A percentile compares a stretch with the other conserved stretches of the same genome.
Evolutionary conservation across 2,888 invertebrate genomes (phyloP).

Genomic region (Microchrysa polita): DNA sequence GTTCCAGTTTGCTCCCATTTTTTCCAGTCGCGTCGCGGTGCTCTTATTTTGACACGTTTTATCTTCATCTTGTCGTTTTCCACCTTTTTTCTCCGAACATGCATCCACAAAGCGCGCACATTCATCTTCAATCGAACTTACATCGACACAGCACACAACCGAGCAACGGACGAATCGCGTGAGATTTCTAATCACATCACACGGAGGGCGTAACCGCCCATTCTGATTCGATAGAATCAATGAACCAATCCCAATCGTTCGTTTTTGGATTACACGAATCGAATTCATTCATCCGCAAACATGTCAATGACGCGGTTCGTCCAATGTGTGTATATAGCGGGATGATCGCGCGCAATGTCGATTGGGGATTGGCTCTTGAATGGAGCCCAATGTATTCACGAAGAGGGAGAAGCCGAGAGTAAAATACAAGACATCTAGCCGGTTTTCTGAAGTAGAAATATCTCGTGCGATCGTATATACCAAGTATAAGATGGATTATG

Average conservation of each 20-base stretch:
- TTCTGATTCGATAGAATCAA: conserved; percentile 39
- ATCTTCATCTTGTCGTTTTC: too few relatives aligned
- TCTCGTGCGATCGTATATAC: too few relatives aligned
- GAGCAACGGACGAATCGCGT: conserved; percentile 31
- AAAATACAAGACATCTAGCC: too few relatives aligned
- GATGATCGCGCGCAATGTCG: conserved; percentile 8
- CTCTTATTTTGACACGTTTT: too few relatives aligned
- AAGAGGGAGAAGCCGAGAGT: too few relatives aligned
- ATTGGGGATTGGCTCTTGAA: conserved; percentile 37
- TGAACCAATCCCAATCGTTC: conserved; percentile 35
- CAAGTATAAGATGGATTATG: too few relatives aligned
- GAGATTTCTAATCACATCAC: conserved; percentile 26
- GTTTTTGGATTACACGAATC: conserved; percentile 27
- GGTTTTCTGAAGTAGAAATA: too few relatives aligned
- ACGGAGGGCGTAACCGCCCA: conserved; percentile 30
- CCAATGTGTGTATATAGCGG: not conserved
- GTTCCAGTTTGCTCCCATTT: too few relatives aligned
- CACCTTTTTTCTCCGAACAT: too few relatives aligned
- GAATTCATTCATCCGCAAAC: conserved; percentile 40
- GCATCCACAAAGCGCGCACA: not conserved
- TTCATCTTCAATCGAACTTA: not conserved
- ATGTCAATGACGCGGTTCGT: not conserved
- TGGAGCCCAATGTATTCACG: not conserved
- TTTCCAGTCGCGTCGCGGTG: too few relatives aligned
- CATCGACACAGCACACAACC: too few relatives aligned